phyloP scores from a whole-genome alignment of 2,797 vertebrate species.

The Thamnophis elegans region DNA sequence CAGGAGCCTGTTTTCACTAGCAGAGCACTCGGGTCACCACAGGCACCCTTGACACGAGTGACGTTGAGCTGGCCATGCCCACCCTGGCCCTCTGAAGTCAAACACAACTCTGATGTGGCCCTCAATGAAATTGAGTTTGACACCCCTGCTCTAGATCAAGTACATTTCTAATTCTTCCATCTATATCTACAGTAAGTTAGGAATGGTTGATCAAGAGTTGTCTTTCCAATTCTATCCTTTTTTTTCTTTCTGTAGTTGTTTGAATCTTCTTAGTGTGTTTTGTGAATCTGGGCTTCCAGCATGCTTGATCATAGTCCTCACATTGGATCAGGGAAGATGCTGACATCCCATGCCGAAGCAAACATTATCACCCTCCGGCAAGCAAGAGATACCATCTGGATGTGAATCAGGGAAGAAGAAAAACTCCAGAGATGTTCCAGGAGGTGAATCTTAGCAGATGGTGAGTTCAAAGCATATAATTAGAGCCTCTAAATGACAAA shows the following conservation, averaged over 20 bases:
- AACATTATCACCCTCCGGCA: neutral
- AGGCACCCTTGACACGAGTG: too few relatives aligned
- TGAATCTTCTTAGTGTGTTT: neutral
- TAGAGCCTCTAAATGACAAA: slow-evolving; percentile 1
- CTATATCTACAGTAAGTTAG: neutral
- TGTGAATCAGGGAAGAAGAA: neutral
- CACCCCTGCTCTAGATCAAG: neutral
- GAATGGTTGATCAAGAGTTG: neutral
- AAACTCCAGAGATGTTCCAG: neutral
- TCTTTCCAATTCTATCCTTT: neutral
- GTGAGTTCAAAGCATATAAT: neutral
- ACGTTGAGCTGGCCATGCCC: too few relatives aligned
- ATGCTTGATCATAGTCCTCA: neutral
- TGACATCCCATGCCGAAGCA: neutral
- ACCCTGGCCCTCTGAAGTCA: too few relatives aligned
- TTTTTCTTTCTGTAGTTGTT: neutral
- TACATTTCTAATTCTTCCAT: neutral
- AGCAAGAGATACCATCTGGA: neutral
- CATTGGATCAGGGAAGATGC: neutral
- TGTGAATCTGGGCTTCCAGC: slow-evolving; percentile 3
- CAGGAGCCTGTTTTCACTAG: too few relatives aligned
- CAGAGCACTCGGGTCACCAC: too few relatives aligned
- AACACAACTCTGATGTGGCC: too few relatives aligned
- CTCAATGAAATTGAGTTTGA: too few relatives aligned
- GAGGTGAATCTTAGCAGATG: neutral